Base-by-base conservation (phyloP, 2,113 vertebrate genomes). In the Melierax canorus region DNA sequence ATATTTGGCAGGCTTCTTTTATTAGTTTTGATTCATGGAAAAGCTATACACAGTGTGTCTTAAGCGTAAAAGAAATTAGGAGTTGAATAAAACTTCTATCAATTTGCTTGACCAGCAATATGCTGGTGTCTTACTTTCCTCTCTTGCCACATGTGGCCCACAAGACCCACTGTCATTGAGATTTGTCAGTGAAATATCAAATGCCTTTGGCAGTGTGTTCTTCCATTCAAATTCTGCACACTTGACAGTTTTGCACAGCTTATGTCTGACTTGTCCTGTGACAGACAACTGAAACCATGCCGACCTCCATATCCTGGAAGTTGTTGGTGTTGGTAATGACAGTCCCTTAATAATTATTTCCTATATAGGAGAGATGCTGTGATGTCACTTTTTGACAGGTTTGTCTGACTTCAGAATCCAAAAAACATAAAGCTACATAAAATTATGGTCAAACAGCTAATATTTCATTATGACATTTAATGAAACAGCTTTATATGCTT, bases 401-500 rank as follows among this genome's bases (percentile, higher is more conserved):
- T 94, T 88, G 29, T 83, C 77, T 19, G 53, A 74, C 63, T 92
- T 72, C 20, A 82, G 56, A 83, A 59, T 81, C 80, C 56, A 27
- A n/a, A 92, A 64, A 0, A 10, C 51, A 13, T 73, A 85, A 78
- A 88, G 94, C 68, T 66, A 23, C 43, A 27, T 78, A 34, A 94
- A 85, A 68, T 74, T 27, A 12, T 9, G 59, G 73, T 78, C 67
- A 84, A 84, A 68, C 58, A 96, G 56, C 69, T 93, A 56, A n/a
- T 89, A 90, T 48, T 94, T 95, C 87, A 71, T 87, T 74, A 36
- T 62, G 95, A 77, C 56, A 43, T 79, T 94, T 77, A 88, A 17
- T 92, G 78, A 84, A 83, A 87, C 21, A 43, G 56, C 67, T 91
- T 92, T 93, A 85, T 43, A 64, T 87, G 60, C 90, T 92, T 84